Base-by-base conservation (phyloP, 1,140 invertebrate species). In the Globodera rostochiensis region DNA sequence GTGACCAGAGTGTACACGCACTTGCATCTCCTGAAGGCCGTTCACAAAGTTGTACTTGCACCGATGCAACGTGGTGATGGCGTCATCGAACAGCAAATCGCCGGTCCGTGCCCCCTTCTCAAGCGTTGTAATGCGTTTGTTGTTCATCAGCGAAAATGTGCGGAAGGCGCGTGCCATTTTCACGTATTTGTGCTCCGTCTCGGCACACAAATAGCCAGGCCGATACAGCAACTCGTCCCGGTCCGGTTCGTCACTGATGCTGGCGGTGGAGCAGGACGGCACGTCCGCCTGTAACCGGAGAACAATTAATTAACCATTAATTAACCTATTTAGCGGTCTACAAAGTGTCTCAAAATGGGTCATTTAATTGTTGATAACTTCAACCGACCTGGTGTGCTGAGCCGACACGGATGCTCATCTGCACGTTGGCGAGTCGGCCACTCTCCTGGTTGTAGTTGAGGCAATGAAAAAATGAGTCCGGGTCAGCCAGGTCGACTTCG, bases 401-500 rank as follows among this genome's bases (percentile, higher is more conserved):
- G 91, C 95, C 95, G 91, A 96, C 94, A 92, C 95, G 93, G 91
- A 97, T 97, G 92, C 96, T 95, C 90, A 95, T 95, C 92, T 96
- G 95, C 90, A 94, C 95, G 90, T 94, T 93, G 90, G 94, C 93
- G 91, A 93, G 92, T 90, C 93, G 92, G 87, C 92, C 91, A 80
- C 91, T 93, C 87, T 93, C 92, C 64, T 92, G 92, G 84, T 92
- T 93, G 86, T 92, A 93, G 77, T 91, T 91, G 77, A 93, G 90
- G 81, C 92, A 91, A 86, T 91, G 92, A 88, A 92, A 92, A 84
- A 91, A 92, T 21, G 90, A 86, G 85, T 92, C 91, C 36, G 80
- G 77, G 49, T 82, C 53, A 6, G 25, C 45, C 11, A 88, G 66
- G 53, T 83, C 73, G 11, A 79, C 71, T 50, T 87, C 86, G 67